Percentiles rank a stretch among this genome's conserved stretches.
Conservation (phyloP, 2,888 invertebrate genomes). For the Hemithea aestivaria region DNA sequence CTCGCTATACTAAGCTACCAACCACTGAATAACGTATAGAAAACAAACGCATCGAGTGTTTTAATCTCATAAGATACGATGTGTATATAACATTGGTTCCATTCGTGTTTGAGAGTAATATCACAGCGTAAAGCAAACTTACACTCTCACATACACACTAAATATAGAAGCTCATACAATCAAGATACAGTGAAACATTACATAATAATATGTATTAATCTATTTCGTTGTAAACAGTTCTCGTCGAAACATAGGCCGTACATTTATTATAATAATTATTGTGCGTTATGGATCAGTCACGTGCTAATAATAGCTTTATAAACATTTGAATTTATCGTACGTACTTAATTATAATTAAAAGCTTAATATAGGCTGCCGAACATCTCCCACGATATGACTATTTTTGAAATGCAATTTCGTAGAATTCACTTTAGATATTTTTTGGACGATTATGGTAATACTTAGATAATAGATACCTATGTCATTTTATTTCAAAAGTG, state of each 20-base stretch:
- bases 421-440: too few species aligned
- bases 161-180: conserved; percentile 13
- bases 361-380: too few species aligned
- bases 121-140: conserved; percentile 37
- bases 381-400: too few species aligned
- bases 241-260: conserved; percentile 14
- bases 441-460: too few species aligned
- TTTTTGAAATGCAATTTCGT: too few species aligned
- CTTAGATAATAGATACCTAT: too few species aligned
- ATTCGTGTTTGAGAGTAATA: conserved; percentile 40
- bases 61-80: too few species aligned
- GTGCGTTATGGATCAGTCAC: conserved; percentile 11
- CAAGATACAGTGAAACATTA: conserved; percentile 1
- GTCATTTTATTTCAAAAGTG: too few species aligned
- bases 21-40: too few species aligned
- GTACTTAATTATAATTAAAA: background rate
- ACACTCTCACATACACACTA: background rate
- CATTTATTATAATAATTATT: background rate
- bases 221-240: conserved; percentile 25
- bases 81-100: conserved; percentile 70
- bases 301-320: conserved; percentile 4
- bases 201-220: conserved; percentile 6
- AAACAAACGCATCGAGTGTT: too few species aligned
- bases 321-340: background rate
- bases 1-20: conserved; percentile 42